Evolutionary conservation across 2,113 vertebrate genomes (phyloP), one percentile per base, ranked within the genome.

Genomic region (Xerus inauris): DNA sequence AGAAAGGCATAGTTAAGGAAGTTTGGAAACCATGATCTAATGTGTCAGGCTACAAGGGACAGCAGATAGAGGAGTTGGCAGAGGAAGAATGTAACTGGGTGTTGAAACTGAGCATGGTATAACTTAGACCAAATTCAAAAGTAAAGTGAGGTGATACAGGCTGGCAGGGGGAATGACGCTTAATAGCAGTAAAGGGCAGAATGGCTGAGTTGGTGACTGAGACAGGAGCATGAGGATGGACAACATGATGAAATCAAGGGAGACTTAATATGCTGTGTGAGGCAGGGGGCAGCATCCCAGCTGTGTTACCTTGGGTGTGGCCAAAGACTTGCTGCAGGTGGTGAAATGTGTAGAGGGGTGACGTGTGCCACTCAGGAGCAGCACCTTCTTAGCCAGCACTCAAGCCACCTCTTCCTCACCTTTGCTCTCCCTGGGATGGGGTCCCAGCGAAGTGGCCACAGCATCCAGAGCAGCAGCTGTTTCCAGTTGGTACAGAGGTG

Each of bases 281-380:
- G 3, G 17, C 0, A 24, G 20, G 19, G 20, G 54, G 54, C 11
- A 47, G 28, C 1, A 19, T 8, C 62, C 59, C 42, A 8, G 49
- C 83, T 42, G 83, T 65, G 51, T 26, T 32, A 80, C 47, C 65
- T 20, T 75, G 24, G 67, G 19, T 6, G 49, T 30, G 19, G 47
- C 75, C 75, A n/a, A 71, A 49, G 49, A 49, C 72, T 28, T 8
- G 62, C 38, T 30, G 77, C 77, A 77, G 77, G 22, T 0, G 1
- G 79, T 13, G 11, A 75, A 54, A 85, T 54, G 67, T 5, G 19
- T 49, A 49, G 24, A 85, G 8, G 40, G n/a, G 65, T 49, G 24
- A n/a, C 9, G 12, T 1, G 3, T 19, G 28, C 8, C 54, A n/a
- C 49, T 2, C 8, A 11, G 0, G 4, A 40, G 26, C 16, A 22